Evolutionary conservation across 1,140 invertebrate species (phyloP), one percentile per base, ranked within the genome.

Genomic region (Plutomurus gul): DNA sequence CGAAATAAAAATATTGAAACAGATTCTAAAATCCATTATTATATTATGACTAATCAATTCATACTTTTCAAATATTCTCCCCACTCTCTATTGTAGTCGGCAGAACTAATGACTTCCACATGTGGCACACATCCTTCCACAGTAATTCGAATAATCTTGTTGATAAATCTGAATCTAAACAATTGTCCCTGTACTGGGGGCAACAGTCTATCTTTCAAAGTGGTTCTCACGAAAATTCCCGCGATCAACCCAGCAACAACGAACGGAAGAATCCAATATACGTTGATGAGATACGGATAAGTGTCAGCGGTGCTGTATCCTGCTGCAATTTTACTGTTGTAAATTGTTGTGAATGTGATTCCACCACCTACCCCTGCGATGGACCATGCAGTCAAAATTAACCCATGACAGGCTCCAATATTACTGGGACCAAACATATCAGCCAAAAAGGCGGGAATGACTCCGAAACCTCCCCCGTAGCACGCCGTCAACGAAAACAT

Each of bases 351-450:
- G 36, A 78, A 83, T 18, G 81, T 77, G 1, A 83, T 20, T 13
- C 82, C 82, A 11, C 82, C 82, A 22, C 3, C 70, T 27, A 83
- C 77, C 0, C 82, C 82, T 39, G 80, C 79, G 11, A 81, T 39
- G 30, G 77, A 80, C 82, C 82, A 83, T 1, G 77, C 77, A 8
- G 82, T 83, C 13, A 83, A 40, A 71, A 83, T 81, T 25, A 83
- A 73, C 7, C 82, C 82, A 75, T 83, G 82, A 47, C 74, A 77
- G 8, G 82, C 75, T 2, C 82, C 80, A 30, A 80, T 76, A 40
- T 83, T 83, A 1, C 37, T 65, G 4, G 77, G 71, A 1, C 80
- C 80, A 73, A 83, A 83, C 39, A 56, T 81, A 46, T 83, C 82
- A 33, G 82, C 77, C 4, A 83, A 33, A 36, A 81, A 81, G 2